These are phyloP conservation scores for Euclidia mi DNA, from an alignment of 2,888 invertebrate species.

Conservation along the genomic window DNA sequence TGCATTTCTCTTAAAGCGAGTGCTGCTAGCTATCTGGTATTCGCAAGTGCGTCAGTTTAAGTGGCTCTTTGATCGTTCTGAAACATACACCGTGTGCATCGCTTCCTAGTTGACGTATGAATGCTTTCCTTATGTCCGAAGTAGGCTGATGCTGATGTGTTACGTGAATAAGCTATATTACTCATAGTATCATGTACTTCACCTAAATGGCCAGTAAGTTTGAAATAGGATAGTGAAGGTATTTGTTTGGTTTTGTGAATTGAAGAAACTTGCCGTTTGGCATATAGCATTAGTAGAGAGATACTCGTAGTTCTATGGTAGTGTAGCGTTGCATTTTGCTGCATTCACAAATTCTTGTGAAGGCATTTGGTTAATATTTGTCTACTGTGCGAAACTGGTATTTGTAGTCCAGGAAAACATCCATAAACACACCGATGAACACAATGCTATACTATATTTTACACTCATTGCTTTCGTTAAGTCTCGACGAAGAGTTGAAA, in stretches of 20 bases:
- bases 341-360: too few relatives aligned
- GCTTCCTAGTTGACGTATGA: constrained; percentile 75
- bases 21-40: constrained; percentile 54
- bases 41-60: constrained; percentile 62
- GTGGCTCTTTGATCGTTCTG: constrained; percentile 76
- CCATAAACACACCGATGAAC: too few relatives aligned
- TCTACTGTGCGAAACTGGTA: too few relatives aligned
- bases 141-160: constrained; percentile 62
- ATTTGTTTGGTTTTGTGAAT: background rate
- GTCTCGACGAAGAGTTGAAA: too few relatives aligned
- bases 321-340: too few relatives aligned
- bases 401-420: too few relatives aligned
- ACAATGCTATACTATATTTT: too few relatives aligned
- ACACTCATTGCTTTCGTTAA: too few relatives aligned
- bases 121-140: constrained; percentile 65
- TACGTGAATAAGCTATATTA: constrained; percentile 26
- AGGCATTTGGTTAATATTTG: too few relatives aligned
- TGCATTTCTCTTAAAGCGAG: constrained; percentile 37
- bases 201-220: constrained; percentile 1
- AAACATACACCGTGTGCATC: constrained; percentile 62
- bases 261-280: background rate
- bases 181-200: background rate
- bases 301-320: too few relatives aligned
- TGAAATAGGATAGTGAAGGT: background rate
- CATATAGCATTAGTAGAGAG: too few relatives aligned